Percentiles rank a stretch among this genome's conserved stretches.
These are phyloP conservation scores for Ischnura elegans DNA, from an alignment of 2,888 invertebrate genomes.

Conservation along the genomic window DNA sequence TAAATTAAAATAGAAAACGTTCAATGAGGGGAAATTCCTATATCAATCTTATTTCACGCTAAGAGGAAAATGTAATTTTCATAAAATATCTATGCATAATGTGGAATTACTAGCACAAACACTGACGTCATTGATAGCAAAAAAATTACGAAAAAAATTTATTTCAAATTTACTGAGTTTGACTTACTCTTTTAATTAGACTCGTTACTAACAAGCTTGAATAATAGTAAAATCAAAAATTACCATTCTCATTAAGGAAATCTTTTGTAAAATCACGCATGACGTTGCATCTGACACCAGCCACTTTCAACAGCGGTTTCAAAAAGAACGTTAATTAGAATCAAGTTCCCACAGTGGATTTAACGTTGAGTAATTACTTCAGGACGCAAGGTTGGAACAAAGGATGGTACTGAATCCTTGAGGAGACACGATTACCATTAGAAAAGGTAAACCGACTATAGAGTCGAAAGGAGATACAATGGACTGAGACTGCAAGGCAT, in stretches of 20 bases:
- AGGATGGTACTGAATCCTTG: neutral
- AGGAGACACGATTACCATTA: neutral
- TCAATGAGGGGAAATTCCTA: neutral
- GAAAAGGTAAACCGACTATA: neutral
- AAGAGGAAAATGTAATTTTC: neutral
- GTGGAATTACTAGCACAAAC: too few species aligned
- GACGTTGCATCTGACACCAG: neutral
- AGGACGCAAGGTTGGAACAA: neutral
- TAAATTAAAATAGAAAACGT: too few species aligned
- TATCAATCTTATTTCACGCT: neutral
- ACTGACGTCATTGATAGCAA: too few species aligned
- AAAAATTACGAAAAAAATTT: neutral
- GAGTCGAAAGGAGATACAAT: neutral
- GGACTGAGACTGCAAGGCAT: neutral
- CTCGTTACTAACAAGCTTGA: neutral
- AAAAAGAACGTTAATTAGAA: neutral
- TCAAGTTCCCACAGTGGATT: neutral
- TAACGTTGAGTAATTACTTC: neutral
- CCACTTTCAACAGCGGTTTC: neutral
- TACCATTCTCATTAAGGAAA: neutral
- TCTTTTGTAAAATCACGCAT: neutral
- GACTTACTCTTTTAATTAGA: too few species aligned
- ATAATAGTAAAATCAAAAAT: neutral
- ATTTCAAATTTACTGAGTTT: neutral
- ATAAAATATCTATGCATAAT: too few species aligned